Base-by-base conservation (phyloP, 2,888 invertebrate genomes). In the Teleogryllus oceanicus region DNA sequence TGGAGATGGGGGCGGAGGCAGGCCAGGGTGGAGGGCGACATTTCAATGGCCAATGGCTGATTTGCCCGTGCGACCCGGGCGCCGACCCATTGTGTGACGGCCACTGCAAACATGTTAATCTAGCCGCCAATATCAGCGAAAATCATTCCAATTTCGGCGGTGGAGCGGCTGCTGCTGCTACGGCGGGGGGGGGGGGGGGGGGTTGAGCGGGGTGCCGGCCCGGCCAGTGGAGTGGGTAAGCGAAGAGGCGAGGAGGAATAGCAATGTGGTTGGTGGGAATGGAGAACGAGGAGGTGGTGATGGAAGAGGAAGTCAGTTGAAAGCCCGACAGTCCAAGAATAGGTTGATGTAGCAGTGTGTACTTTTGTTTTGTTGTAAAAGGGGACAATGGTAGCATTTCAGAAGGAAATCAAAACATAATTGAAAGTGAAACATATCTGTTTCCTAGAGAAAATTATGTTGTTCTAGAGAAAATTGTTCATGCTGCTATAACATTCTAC, bases 101-200 rank as follows among this genome's bases (percentile, higher is more conserved):
- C 62, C 13, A 18, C 62, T 18, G 62, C 62, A 62, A 18, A 18
- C 16, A 13, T 18, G 62, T 62, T 62, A 62, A 62, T 62, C 62
- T 18, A 62, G 37, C 37, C 62, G 62, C 62, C 62, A 62, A 62
- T 62, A 62, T 62, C 62, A 18, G 62, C 62, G 62, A 18, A 62
- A 62, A 62, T 62, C 62, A 62, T 62, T 62, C 62, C 62, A 62
- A 62, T 62, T 62, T 62, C 62, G 62, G 62, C 62, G 62, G 18
- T 62, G 62, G 37, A 37, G 62, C 62, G 13, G 62, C 37, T 37
- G 37, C 37, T 37, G 37, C 37, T 37, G 37, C 37, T 37, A 37
- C 37, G 37, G 37, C 37, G 2, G 37, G 37, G 37, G 5, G 62
- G 62, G 16, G 62, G 3, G 13, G 10, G 5, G 37, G 62, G 2